Percentiles rank a stretch among this genome's conserved stretches.
phyloP scores from a whole-genome alignment of 2,797 vertebrate species.

The Gymnothorax javanicus region DNA sequence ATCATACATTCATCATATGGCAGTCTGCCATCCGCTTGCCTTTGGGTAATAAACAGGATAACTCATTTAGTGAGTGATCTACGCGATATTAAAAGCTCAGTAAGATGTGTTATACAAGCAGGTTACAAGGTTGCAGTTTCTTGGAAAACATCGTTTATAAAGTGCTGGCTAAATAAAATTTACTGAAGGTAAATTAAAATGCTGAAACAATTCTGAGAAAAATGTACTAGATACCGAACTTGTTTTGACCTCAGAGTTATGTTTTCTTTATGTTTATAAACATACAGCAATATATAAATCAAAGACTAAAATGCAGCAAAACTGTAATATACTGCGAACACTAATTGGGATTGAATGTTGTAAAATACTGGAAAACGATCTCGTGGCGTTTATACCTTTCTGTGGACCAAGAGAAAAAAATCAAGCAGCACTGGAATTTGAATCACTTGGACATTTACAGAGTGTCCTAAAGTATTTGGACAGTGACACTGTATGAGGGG shows the following conservation, averaged over 20 bases:
- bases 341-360: background rate
- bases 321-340: background rate
- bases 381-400: too few species aligned
- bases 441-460: too few species aligned
- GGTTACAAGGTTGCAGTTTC: background rate
- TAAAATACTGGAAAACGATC: too few species aligned
- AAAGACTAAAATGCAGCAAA: background rate
- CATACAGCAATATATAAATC: background rate
- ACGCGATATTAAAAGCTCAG: background rate
- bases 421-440: too few species aligned
- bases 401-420: too few species aligned
- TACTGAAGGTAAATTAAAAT: background rate
- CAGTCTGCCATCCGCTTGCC: background rate
- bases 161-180: background rate
- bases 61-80: constrained; percentile 4
- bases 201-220: background rate
- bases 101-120: background rate
- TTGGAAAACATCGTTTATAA: background rate
- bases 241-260: background rate
- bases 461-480: too few species aligned
- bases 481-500: too few species aligned
- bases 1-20: background rate
- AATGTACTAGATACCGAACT: background rate
- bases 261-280: background rate
- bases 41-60: background rate